Percentiles rank a stretch among this genome's conserved stretches.
These are phyloP conservation scores for Parus major DNA, from an alignment of 2,113 vertebrate genomes.

Conservation along the genomic window DNA sequence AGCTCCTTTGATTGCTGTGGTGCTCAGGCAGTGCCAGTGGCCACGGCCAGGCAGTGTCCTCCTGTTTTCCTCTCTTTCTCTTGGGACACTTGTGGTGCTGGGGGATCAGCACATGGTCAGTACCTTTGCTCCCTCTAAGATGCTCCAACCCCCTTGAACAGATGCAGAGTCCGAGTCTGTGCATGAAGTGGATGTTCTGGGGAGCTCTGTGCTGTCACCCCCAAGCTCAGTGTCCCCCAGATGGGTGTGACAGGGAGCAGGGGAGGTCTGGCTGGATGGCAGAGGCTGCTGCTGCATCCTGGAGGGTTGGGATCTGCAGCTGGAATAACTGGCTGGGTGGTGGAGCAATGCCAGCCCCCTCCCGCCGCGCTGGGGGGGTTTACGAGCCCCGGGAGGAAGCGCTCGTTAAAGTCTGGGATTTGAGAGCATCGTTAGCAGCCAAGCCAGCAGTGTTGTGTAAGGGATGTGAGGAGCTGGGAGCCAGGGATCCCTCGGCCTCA, in stretches of 20 bases:
- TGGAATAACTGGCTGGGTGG: neutral
- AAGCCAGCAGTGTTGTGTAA: neutral
- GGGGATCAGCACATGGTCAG: fast-evolving
- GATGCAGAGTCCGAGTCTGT: neutral
- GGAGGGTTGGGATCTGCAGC: neutral
- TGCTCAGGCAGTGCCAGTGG: neutral
- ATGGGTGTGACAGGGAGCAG: fast-evolving
- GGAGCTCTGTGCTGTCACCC: neutral
- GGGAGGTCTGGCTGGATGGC: neutral
- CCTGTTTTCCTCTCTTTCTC: neutral
- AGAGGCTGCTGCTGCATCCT: neutral
- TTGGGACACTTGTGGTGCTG: neutral
- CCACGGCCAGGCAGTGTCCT: fast-evolving
- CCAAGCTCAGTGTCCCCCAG: too few species aligned
- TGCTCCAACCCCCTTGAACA: neutral
- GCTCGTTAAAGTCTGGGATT: neutral
- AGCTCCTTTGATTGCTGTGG: fast-evolving
- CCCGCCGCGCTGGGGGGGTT: neutral
- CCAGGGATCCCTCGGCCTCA: neutral
- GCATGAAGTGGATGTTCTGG: neutral
- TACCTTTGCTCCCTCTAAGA: neutral
- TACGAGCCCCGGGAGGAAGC: neutral
- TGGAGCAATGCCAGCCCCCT: neutral
- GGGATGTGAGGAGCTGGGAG: neutral
- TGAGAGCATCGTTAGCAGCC: neutral